phyloP scores from a whole-genome alignment of 1,140 invertebrate genomes.

The Thereuonema tuberculata region DNA sequence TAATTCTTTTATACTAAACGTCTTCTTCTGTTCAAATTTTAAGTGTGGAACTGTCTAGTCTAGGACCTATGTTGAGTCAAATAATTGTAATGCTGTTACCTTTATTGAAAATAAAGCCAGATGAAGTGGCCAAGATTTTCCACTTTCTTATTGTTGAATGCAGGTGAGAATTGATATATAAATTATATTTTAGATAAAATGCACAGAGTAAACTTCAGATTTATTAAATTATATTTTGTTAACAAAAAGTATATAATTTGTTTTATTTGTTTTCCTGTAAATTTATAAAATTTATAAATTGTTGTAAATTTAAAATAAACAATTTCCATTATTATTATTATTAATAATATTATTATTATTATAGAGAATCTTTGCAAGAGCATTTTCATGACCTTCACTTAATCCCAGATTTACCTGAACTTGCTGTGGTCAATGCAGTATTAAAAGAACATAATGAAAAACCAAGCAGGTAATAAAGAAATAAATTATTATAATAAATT shows the following conservation, averaged over 20 bases:
- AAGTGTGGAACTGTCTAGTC: slow-evolving; percentile 53
- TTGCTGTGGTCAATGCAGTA: slow-evolving; percentile 40
- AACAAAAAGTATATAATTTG: too few relatives aligned
- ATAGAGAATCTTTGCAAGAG: slow-evolving; percentile 39
- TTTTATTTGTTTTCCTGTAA: too few relatives aligned
- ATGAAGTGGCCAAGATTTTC: slow-evolving; percentile 59
- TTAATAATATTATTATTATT: slow-evolving; percentile 17
- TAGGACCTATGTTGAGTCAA: slow-evolving; percentile 63
- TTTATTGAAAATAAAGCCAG: slow-evolving; percentile 47
- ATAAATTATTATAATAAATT: too few relatives aligned
- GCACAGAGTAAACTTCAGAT: too few relatives aligned
- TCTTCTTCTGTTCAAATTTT: too few relatives aligned
- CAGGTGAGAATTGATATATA: slow-evolving; percentile 28
- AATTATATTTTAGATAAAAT: not conserved
- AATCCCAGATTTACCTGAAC: slow-evolving; percentile 52
- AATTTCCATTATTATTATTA: too few relatives aligned
- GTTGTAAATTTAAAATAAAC: too few relatives aligned
- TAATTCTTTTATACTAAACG: too few relatives aligned
- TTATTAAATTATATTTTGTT: too few relatives aligned
- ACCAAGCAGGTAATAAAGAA: slow-evolving; percentile 21
- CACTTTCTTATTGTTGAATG: slow-evolving; percentile 63
- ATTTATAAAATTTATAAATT: too few relatives aligned
- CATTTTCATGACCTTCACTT: slow-evolving; percentile 73
- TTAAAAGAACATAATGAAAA: slow-evolving; percentile 35
- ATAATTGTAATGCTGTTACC: slow-evolving; percentile 68